Evolutionary conservation across 2,888 invertebrate genomes (phyloP), one percentile per base, ranked within the genome.

Genomic region (Blastobasis adustella): DNA sequence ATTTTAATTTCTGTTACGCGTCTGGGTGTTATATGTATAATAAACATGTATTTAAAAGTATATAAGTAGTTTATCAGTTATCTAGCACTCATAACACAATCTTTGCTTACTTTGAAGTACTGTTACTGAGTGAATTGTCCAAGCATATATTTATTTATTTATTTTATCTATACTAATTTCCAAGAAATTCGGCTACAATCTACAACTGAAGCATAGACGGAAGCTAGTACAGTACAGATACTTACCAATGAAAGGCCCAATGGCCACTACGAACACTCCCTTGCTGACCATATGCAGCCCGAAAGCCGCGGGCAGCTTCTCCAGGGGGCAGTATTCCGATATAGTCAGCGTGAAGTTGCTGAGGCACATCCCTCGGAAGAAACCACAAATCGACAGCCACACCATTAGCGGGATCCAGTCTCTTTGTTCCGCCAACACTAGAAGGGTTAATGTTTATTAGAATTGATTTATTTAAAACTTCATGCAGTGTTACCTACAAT

Each of bases 301-400:
- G 69, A 94, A 94, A 8, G 94, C 94, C 5, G 93, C 93, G 0
- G 94, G 94, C 56, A 94, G 73, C 67, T 93, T 93, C 68, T 94
- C 93, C 59, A 92, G 71, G 0, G 93, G 92, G 60, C 92, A 92
- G 65, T 93, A 93, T 76, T 94, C 94, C 0, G 94, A 93, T 61
- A 94, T 93, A n/a, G 93, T 93, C 6, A 94, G 90, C 40, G 93
- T 93, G 69, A 94, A 92, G 79, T 94, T 94, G 62, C 94, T 94
- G 46, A 95, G 86, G 10, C 94, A 93, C 68, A 94, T 92, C 53
- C 95, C 95, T 53, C 95, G 89, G 76, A 94, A 91, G 84, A 95
- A 95, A 10, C 95, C 95, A 71, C 93, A 93, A 51, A 95, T 91
- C 0, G 93, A 91, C 55, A 94, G 79, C 91, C 93, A 92, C 5